Base-by-base conservation (phyloP, 2,113 vertebrate genomes). In the Noturus placidus region DNA sequence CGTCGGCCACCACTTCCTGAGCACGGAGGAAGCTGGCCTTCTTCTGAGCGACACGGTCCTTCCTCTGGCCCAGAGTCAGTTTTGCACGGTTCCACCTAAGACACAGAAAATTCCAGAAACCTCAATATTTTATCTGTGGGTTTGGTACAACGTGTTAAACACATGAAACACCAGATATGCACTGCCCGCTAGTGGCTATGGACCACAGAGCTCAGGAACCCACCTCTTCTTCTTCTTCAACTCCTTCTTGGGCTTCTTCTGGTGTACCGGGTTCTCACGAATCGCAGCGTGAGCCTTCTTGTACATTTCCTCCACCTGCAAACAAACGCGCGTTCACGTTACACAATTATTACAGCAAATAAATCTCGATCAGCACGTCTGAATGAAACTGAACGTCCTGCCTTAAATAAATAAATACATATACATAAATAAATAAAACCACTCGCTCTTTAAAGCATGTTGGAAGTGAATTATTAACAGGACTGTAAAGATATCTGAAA, bases 191-290 rank as follows among this genome's bases (percentile, higher is more conserved):
- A 69, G 65, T 33, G 65, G 9, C 25, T 10, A 13, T 3, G 25
- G 13, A 27, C 4, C 30, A 11, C 1, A 9, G 33, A 33, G 9
- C 33, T 38, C 19, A 0, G 77, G 67, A 85, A 90, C 94, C 91
- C 92, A 99, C 98, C 98, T 99, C 96, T 99, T 99, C 95, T 99
- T 99, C 95, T 99, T 99, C 95, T 98, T 99, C 59, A 99, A 94
- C 89, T 99, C 98, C 91, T 94, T 97, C 94, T 96, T 96, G 14
- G 97, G 97, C 91, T 99, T 99, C 97, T 98, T 99, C 94, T 98
- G 97, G 87, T 99, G 97, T 30, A 97, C 95, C n/a, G 98, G 98
- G 90, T 99, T 99, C 90, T 97, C 96, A 54, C 98, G 95, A 90
- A 99, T 99, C 89, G 92, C 4, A 91, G 96, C 93, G 81, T 99